Percentiles rank a stretch among this genome's conserved stretches.
Conservation (phyloP, 1,140 invertebrate species). For the Dysdera silvatica region DNA sequence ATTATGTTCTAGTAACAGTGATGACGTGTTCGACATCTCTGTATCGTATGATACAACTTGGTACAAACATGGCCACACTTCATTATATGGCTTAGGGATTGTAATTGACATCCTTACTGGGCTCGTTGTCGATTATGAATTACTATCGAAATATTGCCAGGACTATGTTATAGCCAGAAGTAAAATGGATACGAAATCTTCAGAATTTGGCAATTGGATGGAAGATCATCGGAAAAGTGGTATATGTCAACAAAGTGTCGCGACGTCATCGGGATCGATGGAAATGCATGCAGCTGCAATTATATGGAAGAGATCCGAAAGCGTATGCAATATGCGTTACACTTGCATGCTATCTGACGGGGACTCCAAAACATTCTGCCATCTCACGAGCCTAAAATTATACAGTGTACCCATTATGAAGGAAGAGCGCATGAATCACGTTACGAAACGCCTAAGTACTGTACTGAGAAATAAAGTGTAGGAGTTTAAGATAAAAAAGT, state of each 20-base stretch:
- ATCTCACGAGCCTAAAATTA: background rate
- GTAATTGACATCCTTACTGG: background rate
- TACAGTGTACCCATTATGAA: background rate
- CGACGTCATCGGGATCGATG: background rate
- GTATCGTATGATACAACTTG: background rate
- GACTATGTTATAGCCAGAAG: background rate
- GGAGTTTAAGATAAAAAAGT: background rate
- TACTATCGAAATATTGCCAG: background rate
- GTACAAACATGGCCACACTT: background rate
- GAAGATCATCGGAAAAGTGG: background rate
- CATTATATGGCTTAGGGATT: background rate
- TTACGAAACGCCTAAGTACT: background rate
- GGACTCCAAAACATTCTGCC: background rate
- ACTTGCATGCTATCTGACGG: background rate
- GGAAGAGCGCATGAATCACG: conserved; percentile 5
- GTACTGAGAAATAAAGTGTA: background rate
- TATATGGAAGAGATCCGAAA: background rate
- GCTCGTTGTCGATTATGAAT: background rate
- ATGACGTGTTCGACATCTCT: background rate
- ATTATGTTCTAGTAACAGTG: too few relatives aligned
- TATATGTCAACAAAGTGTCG: conserved; percentile 34
- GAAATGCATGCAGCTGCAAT: background rate
- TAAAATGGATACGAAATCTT: background rate
- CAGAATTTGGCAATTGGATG: background rate
- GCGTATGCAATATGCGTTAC: background rate